Base-by-base conservation (phyloP, 2,113 vertebrate genomes). In the Salvelinus sp. region DNA sequence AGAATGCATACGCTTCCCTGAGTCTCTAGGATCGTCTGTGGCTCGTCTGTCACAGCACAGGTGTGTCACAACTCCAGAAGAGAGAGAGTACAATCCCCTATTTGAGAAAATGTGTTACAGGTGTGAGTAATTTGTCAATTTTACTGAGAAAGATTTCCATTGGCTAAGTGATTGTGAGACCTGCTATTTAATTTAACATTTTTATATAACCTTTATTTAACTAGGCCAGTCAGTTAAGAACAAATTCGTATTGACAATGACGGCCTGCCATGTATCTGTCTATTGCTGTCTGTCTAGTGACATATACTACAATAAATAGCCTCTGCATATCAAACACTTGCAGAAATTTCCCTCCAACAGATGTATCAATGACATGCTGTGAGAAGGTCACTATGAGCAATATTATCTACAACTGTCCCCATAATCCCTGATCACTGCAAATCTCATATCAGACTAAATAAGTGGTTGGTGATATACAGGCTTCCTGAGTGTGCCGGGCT, bases 391-490 rank as follows among this genome's bases (percentile, higher is more conserved):
- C 30, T 30, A 23, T 68, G 63, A 44, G 25, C 28, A 48, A 58
- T 70, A 72, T 67, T 65, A 70, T 83, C 72, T 69, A 14, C n/a
- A 80, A 70, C 50, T 54, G 16, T 54, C 50, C 14, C 50, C 9
- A 44, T 76, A 67, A 69, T 18, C 48, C 23, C 28, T 33, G 72
- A 54, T 69, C 30, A 79, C 7, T 72, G 48, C 74, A 83, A 83
- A 89, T 83, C 75, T 78, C 76, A 79, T 69, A 76, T 28, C 73
- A 63, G 44, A 50, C 57, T 33, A 76, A 85, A 85, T 78, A 57
- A 79, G 80, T 73, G 69, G 72, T 69, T 85, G 38, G 70, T 82
- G 74, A 86, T 84, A 86, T 87, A 82, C 72, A 88, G 79, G 44
- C 76, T 74, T 65, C 27, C 71, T 76, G 76, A 68, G 75, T 73